Conservation (phyloP, 2,888 invertebrate species). For the Odontocolon sp. region DNA sequence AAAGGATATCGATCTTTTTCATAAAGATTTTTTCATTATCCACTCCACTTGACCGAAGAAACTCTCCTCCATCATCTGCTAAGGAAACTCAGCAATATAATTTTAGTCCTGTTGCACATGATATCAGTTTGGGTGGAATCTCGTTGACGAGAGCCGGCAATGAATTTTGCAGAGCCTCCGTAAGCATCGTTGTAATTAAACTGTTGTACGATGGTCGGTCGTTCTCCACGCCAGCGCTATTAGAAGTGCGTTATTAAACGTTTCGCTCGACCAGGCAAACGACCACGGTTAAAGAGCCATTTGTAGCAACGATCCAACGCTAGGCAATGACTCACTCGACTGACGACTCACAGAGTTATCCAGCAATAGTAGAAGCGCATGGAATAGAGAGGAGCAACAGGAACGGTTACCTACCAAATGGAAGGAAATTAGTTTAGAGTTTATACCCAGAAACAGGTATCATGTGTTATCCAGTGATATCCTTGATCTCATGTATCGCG, state of each 20-base stretch:
- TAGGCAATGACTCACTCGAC: constrained; percentile 27
- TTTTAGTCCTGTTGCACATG: neutral
- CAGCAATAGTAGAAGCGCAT: no score
- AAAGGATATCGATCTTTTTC: no score
- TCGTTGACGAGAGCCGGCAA: constrained; percentile 22
- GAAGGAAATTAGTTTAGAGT: constrained; percentile 20
- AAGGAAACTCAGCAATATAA: neutral
- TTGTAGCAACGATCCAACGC: constrained; percentile 15
- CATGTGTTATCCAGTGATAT: neutral
- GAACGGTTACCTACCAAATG: constrained; percentile 31
- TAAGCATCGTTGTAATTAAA: constrained; percentile 30
- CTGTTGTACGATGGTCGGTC: neutral
- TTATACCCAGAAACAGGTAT: neutral
- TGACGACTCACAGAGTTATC: constrained; percentile 31
- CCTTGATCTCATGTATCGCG: no score
- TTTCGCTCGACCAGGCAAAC: constrained; percentile 29
- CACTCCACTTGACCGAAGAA: no score
- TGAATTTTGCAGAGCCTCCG: constrained; percentile 29
- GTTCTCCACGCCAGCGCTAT: constrained; percentile 11
- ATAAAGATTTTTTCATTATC: neutral
- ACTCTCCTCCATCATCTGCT: no score
- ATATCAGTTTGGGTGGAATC: constrained; percentile 22
- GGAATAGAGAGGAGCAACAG: neutral
- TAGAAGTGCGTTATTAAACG: constrained; percentile 36
- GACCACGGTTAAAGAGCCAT: constrained; percentile 38